These are phyloP conservation scores for Nomada goodeniana DNA, from an alignment of 2,888 invertebrate species.

Conservation along the genomic window DNA sequence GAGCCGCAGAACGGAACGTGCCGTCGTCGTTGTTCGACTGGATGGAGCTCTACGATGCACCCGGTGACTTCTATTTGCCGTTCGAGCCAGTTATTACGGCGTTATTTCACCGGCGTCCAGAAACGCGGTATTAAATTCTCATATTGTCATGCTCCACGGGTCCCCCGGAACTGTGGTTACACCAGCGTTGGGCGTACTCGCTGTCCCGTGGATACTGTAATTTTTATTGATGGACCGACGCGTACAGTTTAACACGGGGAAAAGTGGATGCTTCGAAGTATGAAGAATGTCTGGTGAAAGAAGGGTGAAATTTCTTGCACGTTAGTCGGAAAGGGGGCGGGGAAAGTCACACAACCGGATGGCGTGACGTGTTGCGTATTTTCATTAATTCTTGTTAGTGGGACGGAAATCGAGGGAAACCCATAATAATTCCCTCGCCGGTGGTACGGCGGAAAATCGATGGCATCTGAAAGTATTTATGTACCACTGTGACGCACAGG, in stretches of 20 bases:
- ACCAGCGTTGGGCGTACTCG: conserved; percentile 31
- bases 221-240: conserved; percentile 69
- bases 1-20: conserved; percentile 46
- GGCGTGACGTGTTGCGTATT: too few species aligned
- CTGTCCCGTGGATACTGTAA: conserved; percentile 50
- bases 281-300: neutral
- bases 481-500: too few species aligned
- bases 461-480: too few species aligned
- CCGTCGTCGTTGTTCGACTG: conserved; percentile 32
- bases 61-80: conserved; percentile 65
- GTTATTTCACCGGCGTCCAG: conserved; percentile 65
- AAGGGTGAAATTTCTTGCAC: neutral
- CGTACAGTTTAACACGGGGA: conserved; percentile 25
- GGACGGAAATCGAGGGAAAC: too few species aligned
- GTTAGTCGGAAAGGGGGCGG: too few species aligned
- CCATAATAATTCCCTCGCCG: too few species aligned
- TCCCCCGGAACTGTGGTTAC: conserved; percentile 56
- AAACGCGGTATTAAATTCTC: conserved; percentile 70
- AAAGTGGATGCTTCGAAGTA: conserved; percentile 38
- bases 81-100: conserved; percentile 69
- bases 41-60: conserved; percentile 36
- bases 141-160: conserved; percentile 67
- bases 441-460: too few species aligned
- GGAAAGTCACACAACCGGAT: too few species aligned
- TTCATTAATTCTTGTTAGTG: too few species aligned